A percentile compares a stretch with the other conserved stretches of the same genome.
These are phyloP conservation scores for Ramphastos sulfuratus DNA, from an alignment of 2,113 vertebrate species.

Conservation along the genomic window DNA sequence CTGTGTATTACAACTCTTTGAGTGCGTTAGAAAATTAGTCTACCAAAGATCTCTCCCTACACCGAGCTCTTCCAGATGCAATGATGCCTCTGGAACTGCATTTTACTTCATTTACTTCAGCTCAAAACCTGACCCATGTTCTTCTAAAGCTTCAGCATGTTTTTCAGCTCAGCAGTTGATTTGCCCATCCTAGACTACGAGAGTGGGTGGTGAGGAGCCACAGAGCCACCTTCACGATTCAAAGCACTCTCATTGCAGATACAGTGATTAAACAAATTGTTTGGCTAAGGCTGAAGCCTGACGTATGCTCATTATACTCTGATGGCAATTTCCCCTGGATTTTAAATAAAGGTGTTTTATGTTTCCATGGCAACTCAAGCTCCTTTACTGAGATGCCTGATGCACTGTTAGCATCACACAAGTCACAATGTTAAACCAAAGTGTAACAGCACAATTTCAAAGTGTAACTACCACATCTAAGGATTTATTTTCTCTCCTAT, in stretches of 20 bases:
- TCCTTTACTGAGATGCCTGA: background rate
- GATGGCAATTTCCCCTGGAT: background rate
- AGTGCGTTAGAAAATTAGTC: background rate
- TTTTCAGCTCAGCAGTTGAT: conserved; percentile 9
- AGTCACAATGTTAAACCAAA: background rate
- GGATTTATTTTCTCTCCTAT: background rate
- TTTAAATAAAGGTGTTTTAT: conserved; percentile 9
- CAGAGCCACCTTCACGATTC: conserved; percentile 26
- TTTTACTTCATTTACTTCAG: background rate
- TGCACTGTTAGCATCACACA: background rate
- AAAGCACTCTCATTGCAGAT: conserved; percentile 1
- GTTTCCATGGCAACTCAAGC: conserved; percentile 32
- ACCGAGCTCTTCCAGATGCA: background rate
- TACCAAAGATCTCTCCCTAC: background rate
- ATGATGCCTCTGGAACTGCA: background rate
- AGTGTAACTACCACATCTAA: background rate
- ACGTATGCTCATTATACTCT: background rate
- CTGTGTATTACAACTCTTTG: background rate
- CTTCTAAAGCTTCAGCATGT: conserved; percentile 8
- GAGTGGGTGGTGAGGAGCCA: background rate
- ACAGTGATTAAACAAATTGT: background rate
- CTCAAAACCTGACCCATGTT: background rate
- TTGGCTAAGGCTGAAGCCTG: background rate
- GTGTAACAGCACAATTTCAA: background rate
- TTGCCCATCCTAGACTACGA: background rate